Base-by-base conservation (phyloP, 2,888 invertebrate genomes). In the Chaetogeoica ovagalla region DNA sequence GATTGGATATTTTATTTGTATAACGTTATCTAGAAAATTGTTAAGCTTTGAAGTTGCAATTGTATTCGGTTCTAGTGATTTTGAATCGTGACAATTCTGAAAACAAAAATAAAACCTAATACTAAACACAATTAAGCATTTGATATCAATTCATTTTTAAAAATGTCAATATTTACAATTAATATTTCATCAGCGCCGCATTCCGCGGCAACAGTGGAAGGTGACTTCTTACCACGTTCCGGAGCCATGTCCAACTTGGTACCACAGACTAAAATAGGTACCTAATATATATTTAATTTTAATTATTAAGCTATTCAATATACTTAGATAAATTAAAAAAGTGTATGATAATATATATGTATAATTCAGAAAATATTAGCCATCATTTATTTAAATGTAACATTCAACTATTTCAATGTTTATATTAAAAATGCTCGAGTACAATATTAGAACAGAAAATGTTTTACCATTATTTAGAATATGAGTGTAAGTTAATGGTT, bases 111-210 rank as follows among this genome's bases (percentile, higher is more conserved):
- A 30, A 2, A 30, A 65, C 9, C 9, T 9, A 55, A 23, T 68
- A 57, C 1, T 48, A 48, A 13, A 77, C 82, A 83, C 59, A 68
- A n/a, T 43, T 66, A 9, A 30, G 43, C 21, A 70, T 59, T 37
- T 81, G 17, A 30, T 37, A 73, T 72, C 62, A 62, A 59, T 81
- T 55, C 5, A 48, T 60, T 62, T 23, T 48, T 3, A 48, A 30
- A 57, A 74, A 75, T n/a, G 15, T 52, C 13, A 55, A 68, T 74
- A 60, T 17, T 84, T 86, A 89, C 96, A 83, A 98, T 88, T 87
- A 93, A 91, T 85, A 98, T 94, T 89, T 97, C 97, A 86, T 97
- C 97, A 0, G 95, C 94, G 0, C 95, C 94, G 86, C 95, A 96
- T 86, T 96, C 95, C 84, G 94, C 94, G 2, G 97, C 96, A 85